Base-by-base conservation (phyloP, 2,888 invertebrate genomes). In the Brassicogethes aeneus region DNA sequence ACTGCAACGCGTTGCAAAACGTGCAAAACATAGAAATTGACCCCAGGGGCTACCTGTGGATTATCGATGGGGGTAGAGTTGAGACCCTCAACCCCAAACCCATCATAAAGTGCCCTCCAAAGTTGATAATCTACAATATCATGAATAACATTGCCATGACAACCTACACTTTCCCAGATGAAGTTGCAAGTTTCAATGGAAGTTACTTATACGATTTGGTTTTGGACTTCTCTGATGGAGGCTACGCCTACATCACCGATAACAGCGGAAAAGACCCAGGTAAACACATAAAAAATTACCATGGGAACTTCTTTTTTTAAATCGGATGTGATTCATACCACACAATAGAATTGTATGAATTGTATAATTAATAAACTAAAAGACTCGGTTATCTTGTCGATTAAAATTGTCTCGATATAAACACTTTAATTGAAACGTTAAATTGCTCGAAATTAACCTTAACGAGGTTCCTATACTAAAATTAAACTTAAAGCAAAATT, bases 21-120 rank as follows among this genome's bases (percentile, higher is more conserved):
- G 83, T 85, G 15, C 84, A 85, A 62, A 80, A 80, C 52, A 70
- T 85, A 49, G 85, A 85, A 59, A 77, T 85, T 35, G 85, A 86
- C 62, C 39, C 52, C 0, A 73, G 73, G 45, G 83, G 84, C 2
- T 66, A 79, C 8, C 75, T 85, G 73, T 82, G 80, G 75, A 74
- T 77, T 17, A 71, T 82, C 36, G 84, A 84, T 50, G 78, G 79
- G 37, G 85, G 85, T 0, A 71, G 80, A 42, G 72, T 78, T 1
- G 74, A 75, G 7, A 81, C 80, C 1, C 68, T 82, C 46, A 73
- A 75, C 42, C 51, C 48, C 43, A 54, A 46, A n/a, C 74, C 75
- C 1, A 64, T 68, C 48, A 56, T 67, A 2, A 75, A 72, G 48
- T 86, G 85, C 56, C 75, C 77, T 3, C 81, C 85, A 0, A 80